Evolutionary conservation across 2,113 vertebrate species (phyloP).

Genomic region (Nibea albiflora): DNA sequence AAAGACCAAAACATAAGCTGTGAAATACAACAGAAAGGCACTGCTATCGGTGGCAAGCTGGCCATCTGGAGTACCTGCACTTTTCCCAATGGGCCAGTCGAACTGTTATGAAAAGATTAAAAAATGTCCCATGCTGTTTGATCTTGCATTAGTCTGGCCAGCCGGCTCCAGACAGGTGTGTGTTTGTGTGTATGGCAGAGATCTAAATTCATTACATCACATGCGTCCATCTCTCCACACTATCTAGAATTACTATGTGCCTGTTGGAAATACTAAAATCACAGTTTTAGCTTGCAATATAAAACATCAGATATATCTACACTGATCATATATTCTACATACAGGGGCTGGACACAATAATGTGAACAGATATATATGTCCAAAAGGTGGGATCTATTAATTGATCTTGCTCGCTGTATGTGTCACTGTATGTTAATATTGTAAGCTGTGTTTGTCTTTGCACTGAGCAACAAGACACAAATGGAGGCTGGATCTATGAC

Average conservation of each 20-base stretch:
- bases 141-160: slow-evolving; percentile 43
- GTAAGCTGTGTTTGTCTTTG: not conserved
- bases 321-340: not conserved
- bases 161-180: slow-evolving; percentile 13
- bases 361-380: not conserved
- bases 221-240: not conserved
- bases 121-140: slow-evolving; percentile 45
- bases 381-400: not conserved
- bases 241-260: not conserved
- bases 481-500: not conserved
- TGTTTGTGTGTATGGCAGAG: slow-evolving; percentile 11
- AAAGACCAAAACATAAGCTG: slow-evolving; percentile 29
- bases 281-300: not conserved
- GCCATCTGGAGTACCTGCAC: slow-evolving; percentile 59
- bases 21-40: slow-evolving; percentile 32
- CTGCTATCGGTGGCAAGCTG: slow-evolving; percentile 25
- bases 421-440: not conserved
- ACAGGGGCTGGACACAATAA: not conserved
- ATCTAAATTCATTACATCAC: slow-evolving; percentile 33
- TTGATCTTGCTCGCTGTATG: not conserved
- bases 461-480: not conserved
- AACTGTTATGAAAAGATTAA: slow-evolving; percentile 51
- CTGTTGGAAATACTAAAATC: not conserved
- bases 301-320: not conserved
- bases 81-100: slow-evolving; percentile 29